Evolutionary conservation across 2,797 vertebrate genomes (phyloP).

Genomic region (Tangara arthus): DNA sequence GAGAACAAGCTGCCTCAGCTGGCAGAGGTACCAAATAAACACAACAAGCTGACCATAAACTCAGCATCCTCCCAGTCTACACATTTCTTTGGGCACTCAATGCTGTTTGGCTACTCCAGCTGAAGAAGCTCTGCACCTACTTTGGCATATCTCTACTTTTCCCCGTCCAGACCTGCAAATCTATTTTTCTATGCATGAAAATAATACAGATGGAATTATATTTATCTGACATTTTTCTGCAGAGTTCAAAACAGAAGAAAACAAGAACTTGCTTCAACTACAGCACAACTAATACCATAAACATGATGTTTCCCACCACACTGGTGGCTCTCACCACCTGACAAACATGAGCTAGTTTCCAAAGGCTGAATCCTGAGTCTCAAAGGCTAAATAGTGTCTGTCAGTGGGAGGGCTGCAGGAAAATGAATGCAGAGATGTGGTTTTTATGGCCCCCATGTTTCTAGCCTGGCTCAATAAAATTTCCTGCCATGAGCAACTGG

Average conservation of each 20-base stretch:
- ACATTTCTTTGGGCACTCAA: background rate
- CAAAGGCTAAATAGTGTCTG: slow-evolving; percentile 34
- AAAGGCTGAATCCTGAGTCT: slow-evolving; percentile 14
- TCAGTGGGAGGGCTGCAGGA: background rate
- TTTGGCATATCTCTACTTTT: background rate
- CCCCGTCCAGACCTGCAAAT: background rate
- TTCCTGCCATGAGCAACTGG: slow-evolving; percentile 14
- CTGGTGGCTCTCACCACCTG: background rate
- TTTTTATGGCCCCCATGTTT: background rate
- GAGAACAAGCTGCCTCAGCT: background rate
- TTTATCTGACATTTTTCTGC: background rate
- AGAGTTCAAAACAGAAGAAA: background rate
- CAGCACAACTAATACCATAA: background rate
- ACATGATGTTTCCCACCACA: background rate
- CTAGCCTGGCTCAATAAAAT: background rate
- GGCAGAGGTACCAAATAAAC: background rate
- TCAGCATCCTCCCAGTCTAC: background rate
- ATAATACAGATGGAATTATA: background rate
- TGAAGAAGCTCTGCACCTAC: background rate
- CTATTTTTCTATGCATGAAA: background rate
- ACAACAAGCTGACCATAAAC: background rate
- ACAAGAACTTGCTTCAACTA: background rate
- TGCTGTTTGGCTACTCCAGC: background rate
- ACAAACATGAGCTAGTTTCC: background rate
- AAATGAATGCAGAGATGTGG: background rate